phyloP scores from a whole-genome alignment of 2,113 vertebrate genomes.

The Colius striatus region DNA sequence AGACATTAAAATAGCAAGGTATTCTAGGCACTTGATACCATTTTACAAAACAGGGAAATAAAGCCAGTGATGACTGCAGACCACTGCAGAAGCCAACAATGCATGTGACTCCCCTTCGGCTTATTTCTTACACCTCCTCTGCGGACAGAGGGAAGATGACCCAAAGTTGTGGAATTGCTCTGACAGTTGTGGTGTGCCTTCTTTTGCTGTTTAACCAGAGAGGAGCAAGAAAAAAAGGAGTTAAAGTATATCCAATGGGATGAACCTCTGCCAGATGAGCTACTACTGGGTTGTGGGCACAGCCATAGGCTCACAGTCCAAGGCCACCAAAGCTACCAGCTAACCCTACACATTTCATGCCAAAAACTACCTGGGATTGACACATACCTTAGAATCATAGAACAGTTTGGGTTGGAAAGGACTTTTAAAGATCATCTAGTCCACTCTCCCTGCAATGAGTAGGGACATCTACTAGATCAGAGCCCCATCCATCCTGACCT shows the following conservation, averaged over 20 bases:
- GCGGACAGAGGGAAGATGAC: not conserved
- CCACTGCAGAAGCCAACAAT: not conserved
- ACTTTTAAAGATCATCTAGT: not conserved
- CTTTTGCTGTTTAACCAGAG: not conserved
- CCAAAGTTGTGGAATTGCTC: not conserved
- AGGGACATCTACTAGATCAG: not conserved
- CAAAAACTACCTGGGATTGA: not conserved
- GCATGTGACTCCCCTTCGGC: not conserved
- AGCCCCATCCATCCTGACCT: not conserved
- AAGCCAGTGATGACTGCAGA: not conserved
- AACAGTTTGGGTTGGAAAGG: not conserved
- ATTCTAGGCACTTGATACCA: conserved; percentile 4
- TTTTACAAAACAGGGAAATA: conserved; percentile 8
- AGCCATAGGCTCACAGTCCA: not conserved
- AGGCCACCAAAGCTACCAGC: not conserved
- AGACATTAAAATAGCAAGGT: conserved; percentile 51
- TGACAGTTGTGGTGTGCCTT: not conserved
- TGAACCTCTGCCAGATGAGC: not conserved
- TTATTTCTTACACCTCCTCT: not conserved
- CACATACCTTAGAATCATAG: not conserved
- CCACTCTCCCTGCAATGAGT: not conserved
- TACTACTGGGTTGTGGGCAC: not conserved
- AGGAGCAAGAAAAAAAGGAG: not conserved
- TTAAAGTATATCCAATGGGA: not conserved
- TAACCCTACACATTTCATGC: not conserved